Evolutionary conservation across 1,140 invertebrate genomes (phyloP).

Genomic region (Macrobrachium nipponense): DNA sequence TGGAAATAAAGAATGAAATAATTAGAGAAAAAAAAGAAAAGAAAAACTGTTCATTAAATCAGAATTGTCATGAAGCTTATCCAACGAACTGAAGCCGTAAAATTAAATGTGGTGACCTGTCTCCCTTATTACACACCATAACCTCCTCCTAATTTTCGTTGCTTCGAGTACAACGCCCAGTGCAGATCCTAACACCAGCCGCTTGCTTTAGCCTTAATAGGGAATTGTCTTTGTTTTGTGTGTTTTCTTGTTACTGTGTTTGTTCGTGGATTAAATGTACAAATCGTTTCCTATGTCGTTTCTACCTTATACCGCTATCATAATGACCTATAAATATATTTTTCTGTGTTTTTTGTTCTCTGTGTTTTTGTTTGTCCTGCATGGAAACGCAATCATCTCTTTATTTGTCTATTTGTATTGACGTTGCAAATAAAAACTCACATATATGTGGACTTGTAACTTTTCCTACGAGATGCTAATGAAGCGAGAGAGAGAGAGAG

Average conservation of each 20-base stretch:
- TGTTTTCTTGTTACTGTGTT: too few relatives aligned
- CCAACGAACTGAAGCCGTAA: too few relatives aligned
- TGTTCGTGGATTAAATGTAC: slow-evolving; percentile 19
- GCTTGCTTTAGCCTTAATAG: slow-evolving; percentile 18
- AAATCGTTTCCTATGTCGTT: neutral
- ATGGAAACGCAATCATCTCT: neutral
- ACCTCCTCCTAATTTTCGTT: neutral
- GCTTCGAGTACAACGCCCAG: neutral
- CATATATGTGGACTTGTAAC: neutral
- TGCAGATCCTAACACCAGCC: neutral
- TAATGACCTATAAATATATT: too few relatives aligned
- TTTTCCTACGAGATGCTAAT: too few relatives aligned
- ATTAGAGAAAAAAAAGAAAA: too few relatives aligned
- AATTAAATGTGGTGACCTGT: too few relatives aligned
- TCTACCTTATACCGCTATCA: neutral
- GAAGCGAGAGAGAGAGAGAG: neutral
- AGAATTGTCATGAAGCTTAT: too few relatives aligned
- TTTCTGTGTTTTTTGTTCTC: too few relatives aligned
- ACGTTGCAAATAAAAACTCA: slow-evolving; percentile 19
- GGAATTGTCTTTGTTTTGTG: neutral
- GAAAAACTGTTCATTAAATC: too few relatives aligned
- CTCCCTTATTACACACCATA: too few relatives aligned
- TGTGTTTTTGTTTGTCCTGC: neutral
- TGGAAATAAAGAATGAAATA: too few relatives aligned
- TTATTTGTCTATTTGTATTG: neutral